Conservation (phyloP, 2,888 invertebrate genomes). For the Dromius quadrimaculatus region DNA sequence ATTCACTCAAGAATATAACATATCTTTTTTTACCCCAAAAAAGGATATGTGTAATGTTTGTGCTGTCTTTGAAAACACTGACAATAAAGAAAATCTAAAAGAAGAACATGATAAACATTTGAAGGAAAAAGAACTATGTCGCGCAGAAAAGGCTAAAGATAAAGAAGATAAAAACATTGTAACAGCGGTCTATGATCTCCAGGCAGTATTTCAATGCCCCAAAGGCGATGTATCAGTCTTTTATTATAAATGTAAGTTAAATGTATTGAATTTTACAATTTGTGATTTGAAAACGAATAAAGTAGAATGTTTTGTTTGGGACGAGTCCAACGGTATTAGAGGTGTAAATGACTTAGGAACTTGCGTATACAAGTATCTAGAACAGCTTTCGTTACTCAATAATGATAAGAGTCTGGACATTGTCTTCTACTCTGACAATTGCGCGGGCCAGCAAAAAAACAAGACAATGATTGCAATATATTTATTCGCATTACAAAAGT, state of each 20-base stretch:
- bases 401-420: conserved; percentile 58
- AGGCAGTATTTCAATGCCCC: conserved; percentile 42
- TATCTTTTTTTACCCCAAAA: conserved; percentile 54
- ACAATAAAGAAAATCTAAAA: conserved; percentile 32
- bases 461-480: conserved; percentile 55
- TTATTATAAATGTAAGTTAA: conserved; percentile 48
- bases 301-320: conserved; percentile 59
- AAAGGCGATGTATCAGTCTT: conserved; percentile 31
- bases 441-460: conserved; percentile 57
- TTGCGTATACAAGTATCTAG: neutral
- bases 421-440: conserved; percentile 59
- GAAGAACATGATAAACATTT: conserved; percentile 28
- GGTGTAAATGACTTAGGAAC: neutral
- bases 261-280: conserved; percentile 54
- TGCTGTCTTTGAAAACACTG: conserved; percentile 21
- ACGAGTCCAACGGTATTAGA: neutral
- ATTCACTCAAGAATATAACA: conserved; percentile 54
- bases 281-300: conserved; percentile 56
- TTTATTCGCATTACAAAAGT: conserved; percentile 52
- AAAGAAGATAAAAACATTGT: conserved; percentile 23
- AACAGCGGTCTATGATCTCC: conserved; percentile 34
- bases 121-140: conserved; percentile 27
- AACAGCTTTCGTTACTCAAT: neutral
- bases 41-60: conserved; percentile 51
- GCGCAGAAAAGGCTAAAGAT: conserved; percentile 34